These are phyloP conservation scores for Petrosia ficiformis DNA, from an alignment of 37 sponge, comb jelly and placozoan species.

Conservation along the genomic window DNA sequence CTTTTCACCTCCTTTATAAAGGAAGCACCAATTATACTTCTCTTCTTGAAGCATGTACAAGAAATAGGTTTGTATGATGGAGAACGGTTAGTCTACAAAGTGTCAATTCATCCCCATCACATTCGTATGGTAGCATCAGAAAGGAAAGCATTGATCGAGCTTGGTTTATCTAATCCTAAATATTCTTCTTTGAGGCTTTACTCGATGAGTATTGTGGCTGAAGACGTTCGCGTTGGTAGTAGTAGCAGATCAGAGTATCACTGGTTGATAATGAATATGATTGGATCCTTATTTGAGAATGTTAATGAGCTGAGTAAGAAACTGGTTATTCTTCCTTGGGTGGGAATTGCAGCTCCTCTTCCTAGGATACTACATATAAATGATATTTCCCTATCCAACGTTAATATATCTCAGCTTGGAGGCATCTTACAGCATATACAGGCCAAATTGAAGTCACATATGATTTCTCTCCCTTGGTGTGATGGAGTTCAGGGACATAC, in stretches of 20 bases:
- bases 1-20: conserved; percentile 45
- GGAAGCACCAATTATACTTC: conserved; percentile 46
- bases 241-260: background rate
- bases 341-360: conserved; percentile 65
- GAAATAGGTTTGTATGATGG: conserved; percentile 34
- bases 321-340: conserved; percentile 60
- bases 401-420: background rate
- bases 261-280: conserved; percentile 58
- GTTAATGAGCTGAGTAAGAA: conserved; percentile 21
- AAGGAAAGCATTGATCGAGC: background rate
- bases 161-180: background rate
- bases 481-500: background rate
- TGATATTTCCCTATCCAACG: background rate
- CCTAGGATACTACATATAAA: background rate
- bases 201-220: background rate
- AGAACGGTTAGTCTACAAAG: background rate
- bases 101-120: background rate
- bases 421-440: background rate
- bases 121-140: background rate
- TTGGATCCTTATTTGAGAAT: conserved; percentile 28
- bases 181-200: background rate
- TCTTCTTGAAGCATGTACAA: conserved; percentile 58
- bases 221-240: background rate
- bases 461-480: background rate
- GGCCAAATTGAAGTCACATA: background rate